Evolutionary conservation across 2,113 vertebrate species (phyloP).

Genomic region (Chloropsis hardwickii): DNA sequence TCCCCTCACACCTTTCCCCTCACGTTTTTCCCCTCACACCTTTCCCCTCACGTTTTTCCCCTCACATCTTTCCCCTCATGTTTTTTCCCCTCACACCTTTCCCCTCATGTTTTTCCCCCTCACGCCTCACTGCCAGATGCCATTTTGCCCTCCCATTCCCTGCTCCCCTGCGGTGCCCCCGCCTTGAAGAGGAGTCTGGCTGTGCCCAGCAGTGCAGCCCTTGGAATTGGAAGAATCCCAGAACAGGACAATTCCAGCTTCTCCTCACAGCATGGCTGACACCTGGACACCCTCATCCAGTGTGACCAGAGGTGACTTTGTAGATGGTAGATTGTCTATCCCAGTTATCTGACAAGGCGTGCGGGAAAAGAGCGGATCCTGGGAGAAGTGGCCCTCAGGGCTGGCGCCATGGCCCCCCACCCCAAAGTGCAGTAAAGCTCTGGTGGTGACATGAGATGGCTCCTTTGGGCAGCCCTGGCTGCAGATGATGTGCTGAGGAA

Average conservation of each 20-base stretch:
- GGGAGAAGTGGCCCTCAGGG: rapidly evolving
- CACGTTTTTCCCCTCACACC: neutral
- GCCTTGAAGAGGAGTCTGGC: rapidly evolving
- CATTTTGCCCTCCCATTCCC: neutral
- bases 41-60: neutral
- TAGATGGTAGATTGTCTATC: neutral
- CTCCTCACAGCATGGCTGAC: neutral
- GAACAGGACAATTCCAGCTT: rapidly evolving
- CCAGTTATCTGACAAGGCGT: rapidly evolving
- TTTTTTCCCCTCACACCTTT: neutral
- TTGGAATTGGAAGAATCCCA: neutral
- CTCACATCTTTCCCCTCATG: neutral
- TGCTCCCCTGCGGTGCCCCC: neutral
- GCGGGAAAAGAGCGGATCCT: rapidly evolving
- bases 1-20: neutral
- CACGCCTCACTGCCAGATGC: rapidly evolving
- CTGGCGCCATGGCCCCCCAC: neutral
- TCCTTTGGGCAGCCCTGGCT: neutral
- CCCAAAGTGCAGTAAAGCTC: rapidly evolving
- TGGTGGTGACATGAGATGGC: neutral
- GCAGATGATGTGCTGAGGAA: neutral
- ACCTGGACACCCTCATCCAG: too few species aligned
- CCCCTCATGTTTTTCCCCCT: neutral
- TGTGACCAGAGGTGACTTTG: neutral
- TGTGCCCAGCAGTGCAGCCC: rapidly evolving